Conservation (phyloP, 2,797 vertebrate genomes). For the Anguilla marmorata region DNA sequence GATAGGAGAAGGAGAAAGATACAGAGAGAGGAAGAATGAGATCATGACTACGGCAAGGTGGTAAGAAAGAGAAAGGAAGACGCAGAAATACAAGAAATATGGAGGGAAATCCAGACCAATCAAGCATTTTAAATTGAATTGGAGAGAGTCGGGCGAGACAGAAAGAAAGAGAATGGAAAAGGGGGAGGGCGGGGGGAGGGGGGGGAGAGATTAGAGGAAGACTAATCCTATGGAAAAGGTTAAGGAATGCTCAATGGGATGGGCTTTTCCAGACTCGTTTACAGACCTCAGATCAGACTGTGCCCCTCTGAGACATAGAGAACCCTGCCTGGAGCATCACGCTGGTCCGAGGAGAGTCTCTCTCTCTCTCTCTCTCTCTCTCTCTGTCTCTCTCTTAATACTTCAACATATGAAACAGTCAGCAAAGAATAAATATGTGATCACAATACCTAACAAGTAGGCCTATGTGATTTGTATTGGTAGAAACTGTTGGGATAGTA, state of each 20-base stretch:
- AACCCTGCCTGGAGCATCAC: background rate
- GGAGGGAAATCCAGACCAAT: slow-evolving; percentile 18
- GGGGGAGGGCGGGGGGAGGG: slow-evolving; percentile 43
- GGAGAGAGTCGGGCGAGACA: slow-evolving; percentile 27
- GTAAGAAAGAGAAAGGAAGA: slow-evolving; percentile 9
- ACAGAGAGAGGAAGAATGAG: slow-evolving; percentile 17
- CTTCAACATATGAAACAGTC: background rate
- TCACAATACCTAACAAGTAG: background rate
- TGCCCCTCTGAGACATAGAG: background rate
- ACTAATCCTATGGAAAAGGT: slow-evolving; percentile 42
- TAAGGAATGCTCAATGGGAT: slow-evolving; percentile 41
- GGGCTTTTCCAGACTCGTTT: slow-evolving; percentile 32
- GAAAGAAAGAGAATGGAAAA: slow-evolving; percentile 25
- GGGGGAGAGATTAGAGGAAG: slow-evolving; percentile 40
- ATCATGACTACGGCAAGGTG: slow-evolving; percentile 22
- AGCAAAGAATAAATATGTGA: background rate
- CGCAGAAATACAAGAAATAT: background rate
- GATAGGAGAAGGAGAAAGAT: slow-evolving; percentile 25
- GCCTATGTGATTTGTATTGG: background rate
- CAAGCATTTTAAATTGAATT: slow-evolving; percentile 31
- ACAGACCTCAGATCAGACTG: slow-evolving; percentile 24
- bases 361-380: background rate
- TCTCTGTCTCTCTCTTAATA: background rate
- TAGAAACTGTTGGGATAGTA: slow-evolving; percentile 7
- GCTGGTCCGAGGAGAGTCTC: background rate